A percentile compares a stretch with the other conserved stretches of the same genome.
Evolutionary conservation across 2,113 vertebrate species (phyloP).

Genomic region (Marcusenius ussheri): DNA sequence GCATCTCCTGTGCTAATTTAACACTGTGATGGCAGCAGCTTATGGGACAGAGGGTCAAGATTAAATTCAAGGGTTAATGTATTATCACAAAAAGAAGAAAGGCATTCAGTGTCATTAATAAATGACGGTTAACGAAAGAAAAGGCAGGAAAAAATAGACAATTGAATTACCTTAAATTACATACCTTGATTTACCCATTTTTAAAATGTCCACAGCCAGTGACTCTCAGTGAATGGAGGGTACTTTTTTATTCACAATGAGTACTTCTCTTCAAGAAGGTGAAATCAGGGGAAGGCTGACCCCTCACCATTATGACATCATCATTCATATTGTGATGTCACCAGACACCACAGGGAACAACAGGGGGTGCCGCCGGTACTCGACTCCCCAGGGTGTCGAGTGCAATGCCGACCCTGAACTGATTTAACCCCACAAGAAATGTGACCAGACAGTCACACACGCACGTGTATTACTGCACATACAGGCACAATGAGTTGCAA

Average conservation of each 20-base stretch:
- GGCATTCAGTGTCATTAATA: background rate
- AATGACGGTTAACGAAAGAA: background rate
- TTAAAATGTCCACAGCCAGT: background rate
- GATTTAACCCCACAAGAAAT: background rate
- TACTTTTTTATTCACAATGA: background rate
- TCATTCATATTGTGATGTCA: background rate
- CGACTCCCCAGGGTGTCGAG: background rate
- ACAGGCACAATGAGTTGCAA: background rate
- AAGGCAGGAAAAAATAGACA: background rate
- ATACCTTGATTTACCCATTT: background rate
- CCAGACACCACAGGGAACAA: background rate
- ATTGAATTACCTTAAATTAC: background rate
- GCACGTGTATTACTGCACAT: background rate
- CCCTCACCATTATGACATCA: background rate
- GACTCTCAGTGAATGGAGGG: constrained; percentile 28
- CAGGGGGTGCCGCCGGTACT: background rate
- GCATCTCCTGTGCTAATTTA: background rate
- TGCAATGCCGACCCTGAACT: background rate
- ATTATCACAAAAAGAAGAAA: background rate
- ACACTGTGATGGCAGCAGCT: background rate
- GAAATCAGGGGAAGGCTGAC: background rate
- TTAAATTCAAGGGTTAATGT: background rate
- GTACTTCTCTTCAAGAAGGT: background rate
- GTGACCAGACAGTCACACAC: background rate
- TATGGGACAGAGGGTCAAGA: background rate